Percentiles rank a stretch among this genome's conserved stretches.
Conservation (phyloP, 2,888 invertebrate genomes). For the Eilema caniola region DNA sequence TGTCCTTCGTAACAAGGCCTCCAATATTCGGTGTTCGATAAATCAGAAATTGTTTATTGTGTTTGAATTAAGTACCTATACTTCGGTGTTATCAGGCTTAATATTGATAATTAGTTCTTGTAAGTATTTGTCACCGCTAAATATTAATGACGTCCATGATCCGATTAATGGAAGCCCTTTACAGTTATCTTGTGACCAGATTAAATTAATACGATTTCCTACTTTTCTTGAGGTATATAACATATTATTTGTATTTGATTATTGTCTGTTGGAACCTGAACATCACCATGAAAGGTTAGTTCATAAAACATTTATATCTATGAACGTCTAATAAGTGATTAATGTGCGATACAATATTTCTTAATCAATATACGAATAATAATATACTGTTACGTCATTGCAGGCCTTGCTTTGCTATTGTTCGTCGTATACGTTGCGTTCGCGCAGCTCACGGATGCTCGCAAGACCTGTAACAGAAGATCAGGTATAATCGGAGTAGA, state of each 20-base stretch:
- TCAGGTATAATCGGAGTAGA: constrained; percentile 37
- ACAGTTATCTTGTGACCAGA: constrained; percentile 41
- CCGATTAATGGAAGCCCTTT: neutral
- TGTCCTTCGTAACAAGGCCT: neutral
- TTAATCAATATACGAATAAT: neutral
- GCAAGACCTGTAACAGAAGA: neutral
- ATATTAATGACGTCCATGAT: constrained; percentile 8
- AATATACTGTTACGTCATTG: neutral
- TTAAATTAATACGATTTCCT: constrained; percentile 41
- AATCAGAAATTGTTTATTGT: neutral
- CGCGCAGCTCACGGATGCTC: constrained; percentile 36
- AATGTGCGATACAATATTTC: neutral
- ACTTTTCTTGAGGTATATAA: constrained; percentile 47
- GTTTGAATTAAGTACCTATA: neutral
- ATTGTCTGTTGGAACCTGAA: constrained; percentile 30
- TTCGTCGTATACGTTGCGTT: constrained; percentile 54
- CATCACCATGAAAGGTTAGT: constrained; percentile 51
- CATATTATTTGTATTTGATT: constrained; percentile 22
- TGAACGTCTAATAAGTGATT: neutral
- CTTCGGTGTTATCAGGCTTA: neutral
- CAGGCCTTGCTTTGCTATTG: constrained; percentile 56
- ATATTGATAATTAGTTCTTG: neutral
- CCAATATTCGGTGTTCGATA: neutral
- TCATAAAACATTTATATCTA: neutral
- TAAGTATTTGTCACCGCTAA: constrained; percentile 19